Conservation (phyloP, 1,140 invertebrate species). For the Hylaeus volcanicus region DNA sequence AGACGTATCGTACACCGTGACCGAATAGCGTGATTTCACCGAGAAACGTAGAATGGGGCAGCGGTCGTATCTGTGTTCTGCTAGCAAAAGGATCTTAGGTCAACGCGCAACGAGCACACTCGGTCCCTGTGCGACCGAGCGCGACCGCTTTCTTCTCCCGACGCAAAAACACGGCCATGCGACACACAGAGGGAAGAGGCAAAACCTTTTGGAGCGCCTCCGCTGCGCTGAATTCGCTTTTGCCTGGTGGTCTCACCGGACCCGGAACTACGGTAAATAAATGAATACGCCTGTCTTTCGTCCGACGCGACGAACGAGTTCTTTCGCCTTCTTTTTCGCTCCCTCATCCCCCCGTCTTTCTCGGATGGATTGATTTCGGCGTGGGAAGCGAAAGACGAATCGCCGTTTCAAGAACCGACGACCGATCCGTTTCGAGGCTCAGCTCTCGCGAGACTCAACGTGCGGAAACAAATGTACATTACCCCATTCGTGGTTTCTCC, state of each 20-base stretch:
- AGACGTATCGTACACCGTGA: background rate
- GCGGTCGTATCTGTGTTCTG: background rate
- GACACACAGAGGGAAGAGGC: background rate
- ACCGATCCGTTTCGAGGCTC: background rate
- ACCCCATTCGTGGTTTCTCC: background rate
- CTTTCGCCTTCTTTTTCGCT: constrained; percentile 3
- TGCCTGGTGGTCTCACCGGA: constrained; percentile 25
- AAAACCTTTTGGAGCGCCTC: constrained; percentile 37
- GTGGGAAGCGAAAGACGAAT: background rate
- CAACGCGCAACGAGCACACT: constrained; percentile 11
- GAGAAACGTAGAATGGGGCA: background rate
- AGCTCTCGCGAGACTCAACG: background rate
- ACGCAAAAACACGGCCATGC: background rate
- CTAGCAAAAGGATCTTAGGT: constrained; percentile 6
- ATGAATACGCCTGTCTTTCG: constrained; percentile 35
- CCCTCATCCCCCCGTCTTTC: background rate
- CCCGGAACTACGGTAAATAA: constrained; percentile 45
- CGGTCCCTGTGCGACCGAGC: constrained; percentile 26
- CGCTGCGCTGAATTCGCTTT: constrained; percentile 9
- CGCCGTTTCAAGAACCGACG: background rate
- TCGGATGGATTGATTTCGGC: background rate
- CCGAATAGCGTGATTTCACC: background rate
- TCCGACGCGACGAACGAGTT: constrained; percentile 26
- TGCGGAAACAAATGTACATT: background rate
- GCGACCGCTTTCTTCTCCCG: constrained; percentile 32